These are phyloP conservation scores for Eulemur rubriventer DNA, from an alignment of 2,797 vertebrate species.

Conservation along the genomic window DNA sequence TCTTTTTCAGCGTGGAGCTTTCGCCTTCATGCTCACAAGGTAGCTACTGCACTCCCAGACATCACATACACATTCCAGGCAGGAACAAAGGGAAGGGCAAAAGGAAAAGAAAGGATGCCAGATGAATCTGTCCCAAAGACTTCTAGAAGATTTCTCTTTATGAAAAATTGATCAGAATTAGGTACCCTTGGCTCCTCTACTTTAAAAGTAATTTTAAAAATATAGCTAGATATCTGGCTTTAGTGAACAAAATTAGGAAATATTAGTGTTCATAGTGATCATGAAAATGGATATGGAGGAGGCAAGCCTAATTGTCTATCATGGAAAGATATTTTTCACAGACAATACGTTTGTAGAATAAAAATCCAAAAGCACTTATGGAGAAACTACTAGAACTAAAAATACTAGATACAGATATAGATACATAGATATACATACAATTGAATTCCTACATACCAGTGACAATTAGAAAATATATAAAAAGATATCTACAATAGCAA, in stretches of 20 bases:
- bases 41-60: too few relatives aligned
- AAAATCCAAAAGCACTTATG: not conserved
- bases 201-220: not conserved
- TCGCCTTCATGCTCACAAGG: not conserved
- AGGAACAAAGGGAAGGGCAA: not conserved
- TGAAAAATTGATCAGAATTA: not conserved
- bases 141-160: not conserved
- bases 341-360: not conserved
- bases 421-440: not conserved
- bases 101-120: not conserved
- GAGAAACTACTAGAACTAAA: constrained; percentile 19
- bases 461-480: not conserved
- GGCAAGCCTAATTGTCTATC: not conserved
- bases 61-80: not conserved
- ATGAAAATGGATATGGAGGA: not conserved
- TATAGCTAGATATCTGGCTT: not conserved
- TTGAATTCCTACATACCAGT: not conserved
- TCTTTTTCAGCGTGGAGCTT: not conserved
- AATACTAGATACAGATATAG: not conserved
- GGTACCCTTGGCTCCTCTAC: not conserved
- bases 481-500: not conserved
- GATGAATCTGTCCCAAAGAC: not conserved
- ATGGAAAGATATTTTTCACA: not conserved
- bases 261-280: not conserved
- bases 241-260: not conserved